A percentile compares a stretch with the other conserved stretches of the same genome.
phyloP scores from a whole-genome alignment of 2,797 vertebrate genomes.

The Psittacula derbiana region DNA sequence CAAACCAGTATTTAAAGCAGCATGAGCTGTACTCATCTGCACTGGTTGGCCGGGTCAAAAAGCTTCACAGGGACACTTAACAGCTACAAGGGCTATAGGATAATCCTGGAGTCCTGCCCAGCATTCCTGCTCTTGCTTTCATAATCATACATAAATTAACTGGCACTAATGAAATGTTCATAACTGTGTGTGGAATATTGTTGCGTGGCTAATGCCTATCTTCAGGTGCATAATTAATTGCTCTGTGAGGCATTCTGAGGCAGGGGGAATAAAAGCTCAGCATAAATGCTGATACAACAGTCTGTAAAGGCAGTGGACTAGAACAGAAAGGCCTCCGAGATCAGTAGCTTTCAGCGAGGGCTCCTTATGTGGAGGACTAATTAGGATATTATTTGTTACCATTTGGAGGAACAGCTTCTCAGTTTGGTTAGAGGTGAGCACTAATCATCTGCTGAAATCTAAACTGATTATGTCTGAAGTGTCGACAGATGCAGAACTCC shows the following conservation, averaged over 20 bases:
- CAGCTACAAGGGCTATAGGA: neutral
- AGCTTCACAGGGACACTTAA: slow-evolving; percentile 17
- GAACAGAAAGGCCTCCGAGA: slow-evolving; percentile 25
- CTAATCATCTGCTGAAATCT: slow-evolving; percentile 78
- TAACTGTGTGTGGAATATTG: neutral
- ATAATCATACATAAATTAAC: slow-evolving; percentile 34
- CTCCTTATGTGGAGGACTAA: slow-evolving; percentile 33
- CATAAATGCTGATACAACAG: neutral
- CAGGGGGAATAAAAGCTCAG: slow-evolving; percentile 30
- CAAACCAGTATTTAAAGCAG: slow-evolving; percentile 16
- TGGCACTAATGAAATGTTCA: slow-evolving; percentile 39
- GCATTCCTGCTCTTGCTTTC: slow-evolving; percentile 12
- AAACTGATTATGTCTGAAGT: slow-evolving; percentile 79
- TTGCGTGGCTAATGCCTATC: slow-evolving; percentile 33
- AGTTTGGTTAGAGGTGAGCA: slow-evolving; percentile 66
- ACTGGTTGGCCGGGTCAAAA: slow-evolving; percentile 26
- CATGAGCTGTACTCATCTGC: neutral
- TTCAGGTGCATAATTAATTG: slow-evolving; percentile 52
- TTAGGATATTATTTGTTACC: slow-evolving; percentile 64
- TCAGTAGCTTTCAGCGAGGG: slow-evolving; percentile 20
- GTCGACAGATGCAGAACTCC: slow-evolving; percentile 71
- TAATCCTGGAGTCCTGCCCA: slow-evolving; percentile 49
- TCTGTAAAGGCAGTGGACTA: slow-evolving; percentile 9
- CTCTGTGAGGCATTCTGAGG: slow-evolving; percentile 33
- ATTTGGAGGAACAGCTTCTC: slow-evolving; percentile 62